Conservation (phyloP, 2,113 vertebrate genomes). For the Psilopogon haemacephalus region DNA sequence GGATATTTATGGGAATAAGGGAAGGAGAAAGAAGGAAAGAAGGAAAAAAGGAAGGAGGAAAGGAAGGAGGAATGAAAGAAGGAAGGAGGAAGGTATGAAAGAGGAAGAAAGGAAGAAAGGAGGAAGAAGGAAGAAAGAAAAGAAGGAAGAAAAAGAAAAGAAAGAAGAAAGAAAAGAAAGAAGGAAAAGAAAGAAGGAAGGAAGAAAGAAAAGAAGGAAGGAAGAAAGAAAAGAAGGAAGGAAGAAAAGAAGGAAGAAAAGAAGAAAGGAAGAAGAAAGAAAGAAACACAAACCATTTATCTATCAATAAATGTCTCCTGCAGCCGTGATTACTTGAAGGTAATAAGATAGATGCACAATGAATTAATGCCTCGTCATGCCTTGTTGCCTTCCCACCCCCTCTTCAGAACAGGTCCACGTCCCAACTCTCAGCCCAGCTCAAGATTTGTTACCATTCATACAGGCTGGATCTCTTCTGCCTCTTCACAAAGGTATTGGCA, state of each 20-base stretch:
- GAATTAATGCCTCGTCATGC: not conserved
- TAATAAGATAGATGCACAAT: not conserved
- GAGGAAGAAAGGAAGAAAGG: too few species aligned
- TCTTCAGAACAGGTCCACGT: not conserved
- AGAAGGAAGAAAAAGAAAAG: too few species aligned
- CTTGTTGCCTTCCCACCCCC: not conserved
- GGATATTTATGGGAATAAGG: not conserved
- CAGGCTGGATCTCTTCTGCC: conserved; percentile 52
- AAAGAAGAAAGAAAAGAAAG: too few species aligned
- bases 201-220: too few species aligned
- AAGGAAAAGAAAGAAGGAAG: too few species aligned
- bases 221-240: too few species aligned
- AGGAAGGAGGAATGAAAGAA: too few species aligned
- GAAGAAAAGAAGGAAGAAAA: too few species aligned
- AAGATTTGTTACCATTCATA: conserved; percentile 57
- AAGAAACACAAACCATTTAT: not conserved
- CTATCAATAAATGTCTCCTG: not conserved
- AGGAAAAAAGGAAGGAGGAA: too few species aligned
- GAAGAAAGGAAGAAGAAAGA: too few species aligned
- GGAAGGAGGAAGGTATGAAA: too few species aligned
- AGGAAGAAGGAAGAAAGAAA: too few species aligned
- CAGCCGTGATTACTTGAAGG: not conserved
- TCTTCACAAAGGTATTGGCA: conserved; percentile 65
- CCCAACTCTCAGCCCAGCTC: not conserved
- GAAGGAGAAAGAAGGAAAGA: not conserved